Conservation (phyloP, 2,113 vertebrate species). For the Mastomys natalensis region DNA sequence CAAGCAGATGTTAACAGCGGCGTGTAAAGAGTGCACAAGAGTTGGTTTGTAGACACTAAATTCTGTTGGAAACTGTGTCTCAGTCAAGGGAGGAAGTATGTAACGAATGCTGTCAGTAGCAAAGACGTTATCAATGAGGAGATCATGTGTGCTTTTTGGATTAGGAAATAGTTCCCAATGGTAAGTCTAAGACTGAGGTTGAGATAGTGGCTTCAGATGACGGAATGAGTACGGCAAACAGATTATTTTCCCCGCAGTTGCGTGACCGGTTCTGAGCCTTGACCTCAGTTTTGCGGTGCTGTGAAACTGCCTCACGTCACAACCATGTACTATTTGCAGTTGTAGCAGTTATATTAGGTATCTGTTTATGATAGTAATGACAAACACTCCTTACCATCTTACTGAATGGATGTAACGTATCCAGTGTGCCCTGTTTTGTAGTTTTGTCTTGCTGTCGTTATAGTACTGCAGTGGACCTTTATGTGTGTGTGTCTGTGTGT, state of each 20-base stretch:
- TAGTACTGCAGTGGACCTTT: neutral
- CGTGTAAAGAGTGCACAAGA: neutral
- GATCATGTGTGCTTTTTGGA: neutral
- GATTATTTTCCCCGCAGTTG: neutral
- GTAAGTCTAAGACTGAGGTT: neutral
- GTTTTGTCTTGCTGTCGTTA: neutral
- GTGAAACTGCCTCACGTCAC: neutral
- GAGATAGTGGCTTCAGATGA: neutral
- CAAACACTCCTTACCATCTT: neutral
- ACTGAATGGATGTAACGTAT: neutral
- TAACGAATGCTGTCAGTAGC: too few relatives aligned
- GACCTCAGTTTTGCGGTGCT: neutral
- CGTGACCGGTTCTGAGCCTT: neutral
- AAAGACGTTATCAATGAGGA: neutral
- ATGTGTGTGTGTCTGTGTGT: too few relatives aligned
- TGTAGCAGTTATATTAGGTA: neutral
- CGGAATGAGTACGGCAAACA: neutral
- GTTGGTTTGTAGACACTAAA: neutral
- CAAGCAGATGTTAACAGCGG: neutral
- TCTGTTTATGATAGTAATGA: neutral
- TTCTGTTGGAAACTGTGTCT: neutral
- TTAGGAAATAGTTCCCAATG: neutral
- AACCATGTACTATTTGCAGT: fast-evolving
- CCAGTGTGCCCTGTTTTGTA: neutral
- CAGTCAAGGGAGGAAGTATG: neutral